Evolutionary conservation across 2,797 vertebrate species (phyloP).

Genomic region (Galago senegalensis): DNA sequence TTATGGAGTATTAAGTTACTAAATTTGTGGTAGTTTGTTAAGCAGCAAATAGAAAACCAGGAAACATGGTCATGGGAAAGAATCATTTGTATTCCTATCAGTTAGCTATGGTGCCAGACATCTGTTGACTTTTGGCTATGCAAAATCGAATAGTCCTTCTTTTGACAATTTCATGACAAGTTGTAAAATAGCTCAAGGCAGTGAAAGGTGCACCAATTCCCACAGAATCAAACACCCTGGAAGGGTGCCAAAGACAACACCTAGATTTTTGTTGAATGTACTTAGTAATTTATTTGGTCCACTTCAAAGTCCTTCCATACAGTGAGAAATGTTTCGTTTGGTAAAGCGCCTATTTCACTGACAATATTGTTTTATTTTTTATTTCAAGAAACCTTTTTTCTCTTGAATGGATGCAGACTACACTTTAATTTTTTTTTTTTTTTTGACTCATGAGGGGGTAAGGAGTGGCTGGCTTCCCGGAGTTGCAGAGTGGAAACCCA

Average conservation of each 20-base stretch:
- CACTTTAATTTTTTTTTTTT: not conserved
- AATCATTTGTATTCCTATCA: not conserved
- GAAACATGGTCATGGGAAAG: not conserved
- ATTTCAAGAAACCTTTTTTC: not conserved
- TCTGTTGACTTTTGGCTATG: too few species aligned
- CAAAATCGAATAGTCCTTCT: too few species aligned
- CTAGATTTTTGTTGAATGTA: not conserved
- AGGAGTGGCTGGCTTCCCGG: not conserved
- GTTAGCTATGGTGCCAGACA: not conserved
- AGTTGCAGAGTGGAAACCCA: not conserved
- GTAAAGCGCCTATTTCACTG: not conserved
- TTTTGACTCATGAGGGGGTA: not conserved
- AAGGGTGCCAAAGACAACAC: not conserved
- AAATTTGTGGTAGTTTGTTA: not conserved
- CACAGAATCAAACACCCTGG: conserved; percentile 1
- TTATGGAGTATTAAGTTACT: not conserved
- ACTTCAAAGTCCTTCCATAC: not conserved
- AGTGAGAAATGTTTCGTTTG: conserved; percentile 54
- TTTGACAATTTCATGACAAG: not conserved
- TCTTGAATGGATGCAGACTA: not conserved
- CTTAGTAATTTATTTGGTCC: not conserved
- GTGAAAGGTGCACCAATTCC: not conserved
- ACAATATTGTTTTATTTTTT: conserved; percentile 55
- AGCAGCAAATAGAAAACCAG: not conserved
- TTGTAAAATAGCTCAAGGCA: not conserved